Percentiles rank a stretch among this genome's conserved stretches.
These are phyloP conservation scores for Rissa tridactyla DNA, from an alignment of 2,113 vertebrate genomes.

Conservation along the genomic window DNA sequence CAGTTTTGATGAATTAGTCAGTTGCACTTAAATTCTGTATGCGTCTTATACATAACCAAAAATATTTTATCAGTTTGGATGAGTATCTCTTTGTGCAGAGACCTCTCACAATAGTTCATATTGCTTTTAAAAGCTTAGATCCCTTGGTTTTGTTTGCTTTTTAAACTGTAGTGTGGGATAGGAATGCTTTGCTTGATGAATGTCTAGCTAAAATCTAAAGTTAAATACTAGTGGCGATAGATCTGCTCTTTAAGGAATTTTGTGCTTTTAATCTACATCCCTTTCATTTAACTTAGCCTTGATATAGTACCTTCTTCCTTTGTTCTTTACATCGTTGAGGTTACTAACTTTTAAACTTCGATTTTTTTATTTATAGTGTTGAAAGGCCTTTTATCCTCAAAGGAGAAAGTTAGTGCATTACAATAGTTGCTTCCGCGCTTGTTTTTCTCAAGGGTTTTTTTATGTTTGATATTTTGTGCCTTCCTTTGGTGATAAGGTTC, in stretches of 20 bases:
- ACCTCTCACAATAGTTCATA: background rate
- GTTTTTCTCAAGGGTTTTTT: background rate
- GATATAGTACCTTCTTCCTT: background rate
- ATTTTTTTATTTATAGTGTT: background rate
- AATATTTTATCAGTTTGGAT: background rate
- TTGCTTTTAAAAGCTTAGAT: background rate
- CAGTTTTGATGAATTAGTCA: background rate
- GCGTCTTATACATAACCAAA: background rate
- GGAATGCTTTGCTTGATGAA: background rate
- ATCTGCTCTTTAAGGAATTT: background rate
- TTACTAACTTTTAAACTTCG: background rate
- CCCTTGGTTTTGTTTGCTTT: background rate
- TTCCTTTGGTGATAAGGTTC: background rate
- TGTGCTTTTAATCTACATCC: background rate
- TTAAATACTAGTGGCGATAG: background rate
- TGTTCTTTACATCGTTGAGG: background rate
- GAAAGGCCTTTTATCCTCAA: background rate
- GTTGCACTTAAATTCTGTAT: background rate
- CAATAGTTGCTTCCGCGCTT: background rate
- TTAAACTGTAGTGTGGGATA: background rate
- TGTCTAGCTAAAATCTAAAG: background rate
- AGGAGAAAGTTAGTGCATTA: background rate
- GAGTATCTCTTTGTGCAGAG: background rate
- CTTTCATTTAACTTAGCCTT: background rate
- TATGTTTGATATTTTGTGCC: background rate